Conservation (phyloP, 2,888 invertebrate species). For the Apamea crenata region DNA sequence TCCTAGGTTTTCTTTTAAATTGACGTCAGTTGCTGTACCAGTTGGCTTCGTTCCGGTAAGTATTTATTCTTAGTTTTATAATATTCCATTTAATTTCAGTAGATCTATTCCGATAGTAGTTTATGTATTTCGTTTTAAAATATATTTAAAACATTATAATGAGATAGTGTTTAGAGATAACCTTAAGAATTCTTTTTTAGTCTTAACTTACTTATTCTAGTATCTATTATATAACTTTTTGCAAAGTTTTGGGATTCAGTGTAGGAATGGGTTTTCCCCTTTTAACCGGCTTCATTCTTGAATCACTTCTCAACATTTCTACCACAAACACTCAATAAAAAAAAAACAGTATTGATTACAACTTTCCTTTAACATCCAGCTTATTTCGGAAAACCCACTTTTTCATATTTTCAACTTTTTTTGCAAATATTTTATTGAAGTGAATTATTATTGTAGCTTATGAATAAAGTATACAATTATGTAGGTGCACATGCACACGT, state of each 20-base stretch:
- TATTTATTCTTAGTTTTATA: constrained; percentile 18
- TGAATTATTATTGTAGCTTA: too few relatives aligned
- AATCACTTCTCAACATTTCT: not conserved
- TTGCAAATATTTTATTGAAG: too few relatives aligned
- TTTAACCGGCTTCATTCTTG: not conserved
- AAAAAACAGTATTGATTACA: not conserved
- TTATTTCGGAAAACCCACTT: not conserved
- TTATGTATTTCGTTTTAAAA: not conserved
- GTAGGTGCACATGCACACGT: too few relatives aligned
- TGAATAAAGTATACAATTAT: not conserved
- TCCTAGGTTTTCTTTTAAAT: constrained; percentile 7
- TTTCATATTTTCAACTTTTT: not conserved
- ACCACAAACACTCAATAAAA: not conserved
- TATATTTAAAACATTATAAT: too few relatives aligned
- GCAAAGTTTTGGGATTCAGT: not conserved
- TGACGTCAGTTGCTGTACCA: constrained; percentile 15
- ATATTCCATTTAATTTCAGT: not conserved
- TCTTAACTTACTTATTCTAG: not conserved
- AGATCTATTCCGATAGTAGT: not conserved
- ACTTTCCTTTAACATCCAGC: not conserved
- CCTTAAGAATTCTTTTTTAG: not conserved
- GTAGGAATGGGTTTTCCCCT: not conserved
- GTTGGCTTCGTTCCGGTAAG: constrained; percentile 42
- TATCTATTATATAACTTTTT: not conserved
- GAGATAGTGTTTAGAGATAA: not conserved